Evolutionary conservation across 2,113 vertebrate species (phyloP), one percentile per base, ranked within the genome.

Genomic region (Cavia porcellus): DNA sequence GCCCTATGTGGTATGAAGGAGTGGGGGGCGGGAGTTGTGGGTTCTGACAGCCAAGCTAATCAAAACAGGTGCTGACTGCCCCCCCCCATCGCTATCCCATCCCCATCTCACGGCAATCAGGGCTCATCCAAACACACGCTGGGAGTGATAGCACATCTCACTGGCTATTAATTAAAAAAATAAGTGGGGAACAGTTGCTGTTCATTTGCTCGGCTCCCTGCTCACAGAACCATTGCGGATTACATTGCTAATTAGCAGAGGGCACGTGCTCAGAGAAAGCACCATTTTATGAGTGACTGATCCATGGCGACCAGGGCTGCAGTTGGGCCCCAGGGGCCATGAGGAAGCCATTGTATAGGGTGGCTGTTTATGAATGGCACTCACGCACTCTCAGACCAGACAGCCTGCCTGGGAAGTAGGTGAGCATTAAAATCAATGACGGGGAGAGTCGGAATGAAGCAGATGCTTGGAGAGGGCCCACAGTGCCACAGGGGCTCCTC

Each of bases 121-220:
- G 87, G n/a, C 85, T 45, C 42, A 3, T 94, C 66, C 89, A 91
- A 45, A 87, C 42, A 11, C 95, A 94, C 17, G 5, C 92, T 47
- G 94, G 89, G 88, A 95, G 91, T 4, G 0, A 45, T 64, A 59
- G 81, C 96, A 92, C 38, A 3, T 94, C 95, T 97, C 72, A 1
- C 97, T 97, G 97, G 95, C 96, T 96, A 96, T 96, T 98, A 98
- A 98, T 97, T 97, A 96, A 96, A 96, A 97, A 98, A 96, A 86
- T 94, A 97, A 97, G 96, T 93, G 89, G 92, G 96, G 93, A 97
- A 86, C 97, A 97, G 96, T 96, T 96, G 96, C 97, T 90, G 75
- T 89, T 96, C 93, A 89, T 96, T 97, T 97, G 81, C 97, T 72
- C 50, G 32, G 83, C 91, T 95, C 93, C 81, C 96, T 95, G 96